Conservation (phyloP, 2,113 vertebrate species). For the Tetrax tetrax region DNA sequence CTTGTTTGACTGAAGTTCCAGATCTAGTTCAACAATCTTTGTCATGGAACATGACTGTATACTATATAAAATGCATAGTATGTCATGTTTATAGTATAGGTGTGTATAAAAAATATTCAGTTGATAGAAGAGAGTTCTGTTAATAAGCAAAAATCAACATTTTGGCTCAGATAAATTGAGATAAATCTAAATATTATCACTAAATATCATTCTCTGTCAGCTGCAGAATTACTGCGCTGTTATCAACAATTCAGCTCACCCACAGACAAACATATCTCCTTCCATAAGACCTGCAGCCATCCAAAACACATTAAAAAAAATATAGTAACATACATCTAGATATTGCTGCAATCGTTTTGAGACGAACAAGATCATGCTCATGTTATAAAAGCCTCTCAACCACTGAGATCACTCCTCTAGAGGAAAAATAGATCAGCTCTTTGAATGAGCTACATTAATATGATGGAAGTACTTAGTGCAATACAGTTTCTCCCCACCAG, state of each 20-base stretch:
- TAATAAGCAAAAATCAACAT: constrained; percentile 8
- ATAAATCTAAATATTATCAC: constrained; percentile 33
- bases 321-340: background rate
- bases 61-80: background rate
- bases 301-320: background rate
- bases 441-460: background rate
- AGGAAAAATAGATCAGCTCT: background rate
- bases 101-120: background rate
- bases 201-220: background rate
- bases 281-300: background rate
- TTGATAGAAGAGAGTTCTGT: background rate
- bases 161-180: background rate
- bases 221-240: background rate
- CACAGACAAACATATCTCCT: background rate
- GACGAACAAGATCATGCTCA: background rate
- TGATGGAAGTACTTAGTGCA: background rate
- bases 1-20: constrained; percentile 23
- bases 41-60: background rate
- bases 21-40: background rate
- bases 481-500: background rate
- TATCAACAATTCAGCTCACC: background rate
- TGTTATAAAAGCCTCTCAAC: background rate
- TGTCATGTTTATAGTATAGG: background rate
- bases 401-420: background rate
- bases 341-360: background rate